These are phyloP conservation scores for Neodontobutis hainanensis DNA, from an alignment of 2,113 vertebrate species.

Conservation along the genomic window DNA sequence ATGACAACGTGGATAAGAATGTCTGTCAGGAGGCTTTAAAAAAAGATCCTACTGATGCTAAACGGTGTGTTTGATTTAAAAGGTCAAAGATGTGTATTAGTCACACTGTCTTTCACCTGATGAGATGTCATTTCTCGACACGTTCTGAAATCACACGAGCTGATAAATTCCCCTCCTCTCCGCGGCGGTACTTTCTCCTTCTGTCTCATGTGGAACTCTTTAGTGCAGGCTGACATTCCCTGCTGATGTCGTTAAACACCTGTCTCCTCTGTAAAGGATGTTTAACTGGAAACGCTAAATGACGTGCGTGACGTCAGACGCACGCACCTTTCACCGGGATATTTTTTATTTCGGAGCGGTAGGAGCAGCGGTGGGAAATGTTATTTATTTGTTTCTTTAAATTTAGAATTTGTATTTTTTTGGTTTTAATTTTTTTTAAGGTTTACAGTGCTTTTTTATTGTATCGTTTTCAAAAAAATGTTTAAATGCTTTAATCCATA, in stretches of 20 bases:
- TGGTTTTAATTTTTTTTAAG: too few relatives aligned
- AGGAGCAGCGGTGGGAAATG: background rate
- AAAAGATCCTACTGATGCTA: too few relatives aligned
- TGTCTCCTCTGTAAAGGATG: background rate
- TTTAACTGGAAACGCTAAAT: background rate
- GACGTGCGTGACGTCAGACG: too few relatives aligned
- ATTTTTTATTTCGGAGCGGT: background rate
- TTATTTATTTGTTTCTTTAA: too few relatives aligned
- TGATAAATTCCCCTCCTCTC: conserved; percentile 10
- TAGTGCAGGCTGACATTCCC: background rate
- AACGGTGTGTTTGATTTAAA: conserved; percentile 1
- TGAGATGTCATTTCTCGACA: conserved; percentile 12
- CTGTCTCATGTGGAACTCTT: background rate
- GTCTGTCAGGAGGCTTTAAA: too few relatives aligned
- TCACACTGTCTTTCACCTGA: background rate
- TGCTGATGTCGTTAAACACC: background rate
- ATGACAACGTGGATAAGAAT: too few relatives aligned
- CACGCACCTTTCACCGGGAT: background rate
- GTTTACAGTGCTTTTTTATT: background rate
- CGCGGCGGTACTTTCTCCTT: background rate
- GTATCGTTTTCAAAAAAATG: background rate
- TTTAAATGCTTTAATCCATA: too few relatives aligned
- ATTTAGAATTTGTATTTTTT: too few relatives aligned
- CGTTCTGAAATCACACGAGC: background rate
- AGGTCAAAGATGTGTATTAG: conserved; percentile 4